A percentile compares a stretch with the other conserved stretches of the same genome.
Conservation (phyloP, 2,888 invertebrate genomes). For the Argyresthia albistria region DNA sequence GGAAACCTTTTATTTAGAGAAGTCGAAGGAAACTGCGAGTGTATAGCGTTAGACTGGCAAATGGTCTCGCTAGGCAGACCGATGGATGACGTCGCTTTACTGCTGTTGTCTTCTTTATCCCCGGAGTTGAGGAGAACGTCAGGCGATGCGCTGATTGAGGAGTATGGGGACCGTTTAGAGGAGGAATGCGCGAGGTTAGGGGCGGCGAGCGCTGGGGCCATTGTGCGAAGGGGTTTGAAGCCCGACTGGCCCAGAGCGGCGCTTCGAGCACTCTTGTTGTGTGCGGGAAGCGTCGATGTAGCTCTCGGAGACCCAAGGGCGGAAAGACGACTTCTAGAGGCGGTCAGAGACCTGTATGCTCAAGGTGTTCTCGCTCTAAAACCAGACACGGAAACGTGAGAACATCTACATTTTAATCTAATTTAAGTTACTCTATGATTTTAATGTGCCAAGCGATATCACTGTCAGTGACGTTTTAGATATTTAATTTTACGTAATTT, state of each 20-base stretch:
- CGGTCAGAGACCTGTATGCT: constrained; percentile 79
- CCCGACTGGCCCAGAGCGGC: constrained; percentile 79
- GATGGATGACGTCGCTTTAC: constrained; percentile 83
- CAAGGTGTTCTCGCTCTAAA: constrained; percentile 77
- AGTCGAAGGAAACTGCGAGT: constrained; percentile 64
- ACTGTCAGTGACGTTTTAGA: no score
- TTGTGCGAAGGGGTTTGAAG: constrained; percentile 59
- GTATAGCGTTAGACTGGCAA: constrained; percentile 86
- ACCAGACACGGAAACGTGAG: constrained; percentile 36
- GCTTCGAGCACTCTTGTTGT: constrained; percentile 80
- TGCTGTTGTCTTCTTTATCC: constrained; percentile 81
- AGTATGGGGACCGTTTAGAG: constrained; percentile 78
- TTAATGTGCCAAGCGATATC: no score
- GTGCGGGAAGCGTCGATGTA: constrained; percentile 86
- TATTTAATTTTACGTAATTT: no score
- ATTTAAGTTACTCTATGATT: no score
- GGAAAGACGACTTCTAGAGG: constrained; percentile 81
- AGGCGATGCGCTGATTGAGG: constrained; percentile 76
- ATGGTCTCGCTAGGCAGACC: constrained; percentile 86
- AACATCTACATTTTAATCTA: no score
- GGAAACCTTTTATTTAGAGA: constrained; percentile 82
- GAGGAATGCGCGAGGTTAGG: constrained; percentile 73
- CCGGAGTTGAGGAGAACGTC: constrained; percentile 78
- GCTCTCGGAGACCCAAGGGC: constrained; percentile 83
- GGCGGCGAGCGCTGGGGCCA: constrained; percentile 70